A percentile compares a stretch with the other conserved stretches of the same genome.
phyloP scores from a whole-genome alignment of 37 sponge, comb jelly and placozoan genomes.

The Petrosia ficiformis region DNA sequence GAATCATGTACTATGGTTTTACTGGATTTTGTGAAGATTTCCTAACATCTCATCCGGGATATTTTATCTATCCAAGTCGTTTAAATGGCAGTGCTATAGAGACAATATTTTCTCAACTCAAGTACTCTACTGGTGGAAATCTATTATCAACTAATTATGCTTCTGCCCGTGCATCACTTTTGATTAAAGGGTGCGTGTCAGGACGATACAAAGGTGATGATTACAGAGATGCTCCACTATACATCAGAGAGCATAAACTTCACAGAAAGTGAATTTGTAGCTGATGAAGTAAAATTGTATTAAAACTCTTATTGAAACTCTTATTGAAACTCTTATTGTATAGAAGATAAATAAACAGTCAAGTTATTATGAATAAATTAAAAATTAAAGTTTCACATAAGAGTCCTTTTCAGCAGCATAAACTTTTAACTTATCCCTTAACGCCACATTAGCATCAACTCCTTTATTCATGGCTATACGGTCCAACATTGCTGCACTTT shows the following conservation, averaged over 20 bases:
- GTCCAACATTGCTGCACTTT: background rate
- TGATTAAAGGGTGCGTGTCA: background rate
- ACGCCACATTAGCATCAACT: conserved; percentile 14
- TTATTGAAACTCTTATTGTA: too few relatives aligned
- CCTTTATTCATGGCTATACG: conserved; percentile 9
- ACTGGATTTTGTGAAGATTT: background rate
- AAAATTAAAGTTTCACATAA: too few relatives aligned
- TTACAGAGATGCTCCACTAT: background rate
- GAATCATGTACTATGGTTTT: conserved; percentile 20
- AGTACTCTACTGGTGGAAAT: conserved; percentile 7
- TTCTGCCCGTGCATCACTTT: background rate
- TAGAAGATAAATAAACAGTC: too few relatives aligned
- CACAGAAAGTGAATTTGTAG: too few relatives aligned
- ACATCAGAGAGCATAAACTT: background rate
- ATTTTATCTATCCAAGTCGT: background rate
- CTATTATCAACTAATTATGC: conserved; percentile 3
- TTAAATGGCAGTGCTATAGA: conserved; percentile 21
- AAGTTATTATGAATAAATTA: too few relatives aligned
- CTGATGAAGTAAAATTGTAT: too few relatives aligned
- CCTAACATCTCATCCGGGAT: conserved; percentile 4
- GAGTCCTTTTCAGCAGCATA: conserved; percentile 16
- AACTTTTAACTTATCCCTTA: conserved; percentile 14
- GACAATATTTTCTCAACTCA: conserved; percentile 8
- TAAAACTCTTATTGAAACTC: too few relatives aligned
- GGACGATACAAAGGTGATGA: background rate